Percentiles rank a stretch among this genome's conserved stretches.
These are phyloP conservation scores for Agrenia bidenticulata DNA, from an alignment of 2,888 invertebrate genomes.

Conservation along the genomic window DNA sequence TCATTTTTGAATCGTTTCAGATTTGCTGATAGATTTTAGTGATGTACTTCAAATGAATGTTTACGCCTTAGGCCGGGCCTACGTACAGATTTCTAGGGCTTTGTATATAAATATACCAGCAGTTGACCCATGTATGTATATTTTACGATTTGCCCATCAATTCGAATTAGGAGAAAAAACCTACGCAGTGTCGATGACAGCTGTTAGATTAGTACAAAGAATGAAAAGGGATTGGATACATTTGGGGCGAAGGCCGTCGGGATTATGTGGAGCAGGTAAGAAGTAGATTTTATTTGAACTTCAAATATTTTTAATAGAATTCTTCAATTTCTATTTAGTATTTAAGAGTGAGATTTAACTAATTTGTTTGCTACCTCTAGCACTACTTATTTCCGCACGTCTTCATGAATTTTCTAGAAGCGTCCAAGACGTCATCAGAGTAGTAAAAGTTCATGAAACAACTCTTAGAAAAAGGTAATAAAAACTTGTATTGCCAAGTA, in stretches of 20 bases:
- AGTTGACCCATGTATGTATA: slow-evolving; percentile 92
- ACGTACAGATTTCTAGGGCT: slow-evolving; percentile 81
- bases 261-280: slow-evolving; percentile 96
- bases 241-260: slow-evolving; percentile 92
- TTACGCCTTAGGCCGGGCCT: slow-evolving; percentile 90
- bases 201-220: slow-evolving; percentile 86
- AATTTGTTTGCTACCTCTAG: slow-evolving; percentile 59
- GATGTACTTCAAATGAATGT: slow-evolving; percentile 97
- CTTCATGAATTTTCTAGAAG: slow-evolving; percentile 88
- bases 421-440: slow-evolving; percentile 82
- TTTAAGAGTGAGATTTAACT: too few species aligned
- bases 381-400: slow-evolving; percentile 88
- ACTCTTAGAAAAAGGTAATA: slow-evolving; percentile 80
- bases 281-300: too few species aligned
- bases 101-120: slow-evolving; percentile 87
- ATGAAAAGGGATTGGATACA: slow-evolving; percentile 99
- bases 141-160: slow-evolving; percentile 89
- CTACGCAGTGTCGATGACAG: slow-evolving; percentile 93
- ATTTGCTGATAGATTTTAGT: slow-evolving; percentile 94
- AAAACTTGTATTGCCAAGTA: background rate
- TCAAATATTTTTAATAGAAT: too few species aligned
- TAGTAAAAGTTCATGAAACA: slow-evolving; percentile 93
- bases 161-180: slow-evolving; percentile 89
- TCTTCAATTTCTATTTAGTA: too few species aligned
- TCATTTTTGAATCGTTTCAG: slow-evolving; percentile 58